Evolutionary conservation across 1,140 invertebrate genomes (phyloP).

Genomic region (Sweltsa coloradensis): DNA sequence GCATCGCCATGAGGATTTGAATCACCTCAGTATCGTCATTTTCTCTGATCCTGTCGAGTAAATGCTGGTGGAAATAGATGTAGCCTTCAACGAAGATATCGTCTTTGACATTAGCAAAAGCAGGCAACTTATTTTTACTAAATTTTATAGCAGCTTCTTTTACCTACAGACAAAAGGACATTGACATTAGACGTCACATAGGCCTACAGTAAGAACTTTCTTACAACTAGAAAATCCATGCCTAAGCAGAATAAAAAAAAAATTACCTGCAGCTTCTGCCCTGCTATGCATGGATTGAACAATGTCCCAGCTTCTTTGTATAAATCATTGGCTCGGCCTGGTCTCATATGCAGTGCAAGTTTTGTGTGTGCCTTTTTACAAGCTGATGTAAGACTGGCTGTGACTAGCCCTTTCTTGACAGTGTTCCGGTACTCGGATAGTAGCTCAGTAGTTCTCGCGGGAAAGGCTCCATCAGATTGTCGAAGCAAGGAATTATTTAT

Average conservation of each 20-base stretch:
- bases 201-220: not conserved
- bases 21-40: not conserved
- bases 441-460: not conserved
- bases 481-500: not conserved
- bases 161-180: not conserved
- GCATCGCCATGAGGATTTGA: not conserved
- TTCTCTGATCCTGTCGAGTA: not conserved
- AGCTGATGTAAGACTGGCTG: not conserved
- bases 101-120: not conserved
- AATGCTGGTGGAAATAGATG: not conserved
- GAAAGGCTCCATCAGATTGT: not conserved
- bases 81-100: constrained; percentile 2
- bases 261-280: not conserved
- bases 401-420: not conserved
- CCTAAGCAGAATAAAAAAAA: not conserved
- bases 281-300: constrained; percentile 1
- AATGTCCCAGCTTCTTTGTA: constrained; percentile 1
- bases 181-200: not conserved
- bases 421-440: not conserved
- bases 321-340: not conserved
- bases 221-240: not conserved
- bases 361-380: not conserved
- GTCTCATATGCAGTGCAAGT: not conserved
- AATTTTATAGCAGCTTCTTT: not conserved
- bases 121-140: not conserved